Evolutionary conservation across 1,140 invertebrate species (phyloP), one percentile per base, ranked within the genome.

Genomic region (Brachionus manjavacas): DNA sequence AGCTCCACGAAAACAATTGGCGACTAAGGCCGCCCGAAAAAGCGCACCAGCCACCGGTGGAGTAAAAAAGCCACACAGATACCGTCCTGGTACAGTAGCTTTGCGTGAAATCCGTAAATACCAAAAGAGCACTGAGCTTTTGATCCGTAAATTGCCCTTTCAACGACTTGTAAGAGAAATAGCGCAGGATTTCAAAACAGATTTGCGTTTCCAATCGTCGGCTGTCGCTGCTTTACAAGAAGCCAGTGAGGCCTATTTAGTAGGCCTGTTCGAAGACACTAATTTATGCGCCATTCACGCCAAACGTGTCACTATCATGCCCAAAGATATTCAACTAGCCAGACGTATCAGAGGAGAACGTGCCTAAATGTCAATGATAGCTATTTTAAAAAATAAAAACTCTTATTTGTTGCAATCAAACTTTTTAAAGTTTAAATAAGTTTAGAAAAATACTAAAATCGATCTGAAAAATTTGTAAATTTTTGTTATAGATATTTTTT

Each of bases 301-400:
- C 85, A 96, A 96, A 89, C 93, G 95, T 87, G 95, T 97, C 49
- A 96, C 95, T 16, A 96, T 97, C 88, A 96, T 96, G 95, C 95
- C 95, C 79, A 96, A 96, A 91, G 95, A 96, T 88, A 97, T 97
- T 87, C 95, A 97, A 86, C 85, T 89, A 80, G 88, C 88, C 41
- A 85, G 88, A 68, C 85, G 88, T 83, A 89, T 89, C 76, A 86
- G 88, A 52, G 88, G 88, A 46, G 88, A 89, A 85, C 86, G 87
- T 85, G 87, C 88, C 84, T 88, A 89, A 87, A 81, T 35, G 14
- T 81, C 3, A 25, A 23, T 23, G n/a, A n/a, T 76, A 14, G 4
- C 41, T 43, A 76, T 76, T 49, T 76, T 49, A 76, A 76, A 76
- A 76, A 76, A 76, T 23, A 39, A 72, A 39, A 72, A 23, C 43